These are phyloP conservation scores for Steinernema scapterisci DNA, from an alignment of 2,888 invertebrate genomes.

Conservation along the genomic window DNA sequence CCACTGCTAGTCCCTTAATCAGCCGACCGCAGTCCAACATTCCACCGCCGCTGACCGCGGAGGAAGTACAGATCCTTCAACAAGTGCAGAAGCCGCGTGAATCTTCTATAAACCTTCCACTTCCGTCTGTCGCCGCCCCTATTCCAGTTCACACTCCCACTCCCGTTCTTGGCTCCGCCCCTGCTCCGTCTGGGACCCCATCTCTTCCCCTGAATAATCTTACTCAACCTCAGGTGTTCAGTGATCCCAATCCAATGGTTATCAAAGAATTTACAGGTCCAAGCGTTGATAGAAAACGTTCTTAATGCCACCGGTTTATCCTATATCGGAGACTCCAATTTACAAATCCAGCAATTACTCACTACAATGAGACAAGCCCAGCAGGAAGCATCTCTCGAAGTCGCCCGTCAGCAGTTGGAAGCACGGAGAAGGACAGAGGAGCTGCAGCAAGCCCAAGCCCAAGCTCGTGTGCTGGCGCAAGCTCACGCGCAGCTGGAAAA, in stretches of 20 bases:
- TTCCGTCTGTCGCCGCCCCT: neutral
- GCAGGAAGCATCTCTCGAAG: neutral
- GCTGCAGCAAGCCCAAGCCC: constrained; percentile 11
- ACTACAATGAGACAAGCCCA: neutral
- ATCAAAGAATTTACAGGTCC: neutral
- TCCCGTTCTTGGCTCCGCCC: too few species aligned
- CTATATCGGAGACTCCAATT: neutral
- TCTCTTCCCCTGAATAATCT: neutral
- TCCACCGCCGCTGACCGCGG: neutral
- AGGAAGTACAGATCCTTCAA: neutral
- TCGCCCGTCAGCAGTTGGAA: neutral
- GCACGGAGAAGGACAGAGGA: neutral
- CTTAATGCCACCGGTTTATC: neutral
- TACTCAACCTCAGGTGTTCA: neutral
- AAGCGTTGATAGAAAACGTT: neutral
- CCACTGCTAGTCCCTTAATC: constrained; percentile 1
- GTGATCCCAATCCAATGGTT: neutral
- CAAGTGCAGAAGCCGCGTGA: neutral
- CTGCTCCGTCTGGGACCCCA: too few species aligned
- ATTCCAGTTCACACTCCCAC: constrained; percentile 2
- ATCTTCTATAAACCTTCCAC: neutral
- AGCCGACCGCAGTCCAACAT: neutral
- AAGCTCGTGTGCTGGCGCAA: neutral
- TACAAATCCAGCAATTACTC: constrained; percentile 8
- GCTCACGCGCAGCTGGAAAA: neutral